Base-by-base conservation (phyloP, 2,888 invertebrate genomes). In the Drosophila limbata region DNA sequence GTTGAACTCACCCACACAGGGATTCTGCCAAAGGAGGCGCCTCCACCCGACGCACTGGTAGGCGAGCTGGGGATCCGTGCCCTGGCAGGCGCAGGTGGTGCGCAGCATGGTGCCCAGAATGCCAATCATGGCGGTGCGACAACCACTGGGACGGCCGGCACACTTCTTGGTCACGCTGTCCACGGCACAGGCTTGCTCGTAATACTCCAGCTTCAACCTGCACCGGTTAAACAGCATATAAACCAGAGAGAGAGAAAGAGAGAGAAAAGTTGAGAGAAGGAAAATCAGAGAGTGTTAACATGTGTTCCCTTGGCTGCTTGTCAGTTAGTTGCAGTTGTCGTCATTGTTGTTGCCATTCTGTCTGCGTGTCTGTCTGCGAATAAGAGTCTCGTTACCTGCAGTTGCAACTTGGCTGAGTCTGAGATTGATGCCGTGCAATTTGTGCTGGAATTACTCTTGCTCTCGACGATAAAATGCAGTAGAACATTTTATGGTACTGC, bases 41-140 rank as follows among this genome's bases (percentile, higher is more conserved):
- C 97, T 97, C 97, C 98, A 98, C 57, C 97, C 97, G 0, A 97
- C 94, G 86, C 98, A 98, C 90, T 97, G 96, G 91, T 97, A 97
- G 37, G 97, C 94, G 91, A 97, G 96, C 40, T 96, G 95, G 90
- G 96, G 95, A 93, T 97, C 97, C 2, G 96, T 96, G 37, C 97
- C 97, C 74, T 97, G 95, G 92, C 98, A 98, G 45, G 96, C 96
- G 91, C 98, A 98, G 60, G 96, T 96, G 40, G 96, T 96, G 75
- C 97, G 94, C 53, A 98, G 93, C 91, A 96, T 96, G n/a, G 98
- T 98, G 28, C 98, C 98, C 53, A 98, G 94, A 74, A 98, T 97
- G 15, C 96, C 97, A 56, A 98, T 94, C 93, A 98, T 96, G 4
- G 98, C 97, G 56, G 95, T 94, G 51, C 97, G 94, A 93, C 98